phyloP scores from a whole-genome alignment of 2,888 invertebrate species.

The Drosophila affinis region DNA sequence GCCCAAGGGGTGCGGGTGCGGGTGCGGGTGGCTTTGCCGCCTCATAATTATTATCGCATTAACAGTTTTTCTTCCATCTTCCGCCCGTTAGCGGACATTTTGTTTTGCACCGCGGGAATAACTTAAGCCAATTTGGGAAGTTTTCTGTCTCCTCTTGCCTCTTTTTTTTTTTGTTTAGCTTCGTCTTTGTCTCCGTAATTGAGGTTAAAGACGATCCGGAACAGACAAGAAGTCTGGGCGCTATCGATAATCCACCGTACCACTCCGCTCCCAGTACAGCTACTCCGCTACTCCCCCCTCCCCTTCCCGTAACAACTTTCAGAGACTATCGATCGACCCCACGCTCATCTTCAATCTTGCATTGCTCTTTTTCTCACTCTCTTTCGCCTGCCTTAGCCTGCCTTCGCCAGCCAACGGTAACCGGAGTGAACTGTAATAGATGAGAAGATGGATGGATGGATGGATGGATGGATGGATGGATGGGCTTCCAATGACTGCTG shows the following conservation, averaged over 20 bases:
- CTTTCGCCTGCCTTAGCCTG: neutral
- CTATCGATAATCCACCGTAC: conserved; percentile 33
- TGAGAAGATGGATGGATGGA: conserved; percentile 8
- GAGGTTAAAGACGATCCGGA: conserved; percentile 34
- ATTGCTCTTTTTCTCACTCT: neutral
- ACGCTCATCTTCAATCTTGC: conserved; percentile 5
- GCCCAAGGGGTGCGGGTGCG: too few species aligned
- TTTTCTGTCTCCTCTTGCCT: neutral
- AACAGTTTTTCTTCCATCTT: conserved; percentile 45
- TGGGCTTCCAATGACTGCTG: conserved; percentile 5
- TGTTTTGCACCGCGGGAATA: conserved; percentile 12
- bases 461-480: conserved; percentile 19
- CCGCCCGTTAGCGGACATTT: conserved; percentile 31
- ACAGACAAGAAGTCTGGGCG: neutral
- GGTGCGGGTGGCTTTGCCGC: conserved; percentile 35
- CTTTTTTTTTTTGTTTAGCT: conserved; percentile 5
- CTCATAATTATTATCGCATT: conserved; percentile 73
- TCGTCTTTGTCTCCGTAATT: conserved; percentile 18
- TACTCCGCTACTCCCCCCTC: neutral
- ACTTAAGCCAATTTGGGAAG: conserved; percentile 68
- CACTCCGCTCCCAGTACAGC: neutral
- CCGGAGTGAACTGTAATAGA: conserved; percentile 27
- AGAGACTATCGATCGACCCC: neutral
- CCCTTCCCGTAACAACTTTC: neutral
- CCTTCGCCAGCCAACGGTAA: conserved; percentile 14